Percentiles rank a stretch among this genome's conserved stretches.
Evolutionary conservation across 1,140 invertebrate species (phyloP).

Genomic region (Drosophila nebulosa): DNA sequence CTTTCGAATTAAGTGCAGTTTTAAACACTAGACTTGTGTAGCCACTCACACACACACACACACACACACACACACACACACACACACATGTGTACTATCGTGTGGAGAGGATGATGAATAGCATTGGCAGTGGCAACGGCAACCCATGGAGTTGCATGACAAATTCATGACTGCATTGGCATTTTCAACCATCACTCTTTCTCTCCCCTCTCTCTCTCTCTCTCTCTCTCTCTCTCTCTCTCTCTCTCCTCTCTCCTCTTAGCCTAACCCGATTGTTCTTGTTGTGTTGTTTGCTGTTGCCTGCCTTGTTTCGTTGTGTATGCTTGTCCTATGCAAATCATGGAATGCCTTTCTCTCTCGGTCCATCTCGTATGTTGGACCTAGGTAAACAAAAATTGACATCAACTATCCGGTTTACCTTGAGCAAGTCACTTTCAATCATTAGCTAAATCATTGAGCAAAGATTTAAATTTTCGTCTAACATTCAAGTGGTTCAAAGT

Average conservation of each 20-base stretch:
- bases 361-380: slow-evolving; percentile 41
- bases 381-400: slow-evolving; percentile 1
- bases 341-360: neutral
- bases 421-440: neutral
- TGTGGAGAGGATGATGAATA: neutral
- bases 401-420: neutral
- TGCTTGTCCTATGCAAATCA: slow-evolving; percentile 2
- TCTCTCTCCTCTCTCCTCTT: neutral
- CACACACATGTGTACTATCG: neutral
- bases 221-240: too few species aligned
- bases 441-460: slow-evolving; percentile 22
- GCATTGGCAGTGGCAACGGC: too few species aligned
- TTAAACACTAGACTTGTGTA: slow-evolving; percentile 32
- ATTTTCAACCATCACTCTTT: too few species aligned
- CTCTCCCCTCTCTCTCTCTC: too few species aligned
- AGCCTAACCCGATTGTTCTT: slow-evolving; percentile 50
- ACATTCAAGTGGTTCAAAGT: neutral
- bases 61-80: neutral
- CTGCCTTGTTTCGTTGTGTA: slow-evolving; percentile 1
- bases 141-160: slow-evolving; percentile 27
- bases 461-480: neutral
- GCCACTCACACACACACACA: neutral
- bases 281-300: slow-evolving; percentile 17
- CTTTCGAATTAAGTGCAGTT: slow-evolving; percentile 30
- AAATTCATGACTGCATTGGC: slow-evolving; percentile 53